Base-by-base conservation (phyloP, 2,797 vertebrate genomes). In the Hipposideros larvatus region DNA sequence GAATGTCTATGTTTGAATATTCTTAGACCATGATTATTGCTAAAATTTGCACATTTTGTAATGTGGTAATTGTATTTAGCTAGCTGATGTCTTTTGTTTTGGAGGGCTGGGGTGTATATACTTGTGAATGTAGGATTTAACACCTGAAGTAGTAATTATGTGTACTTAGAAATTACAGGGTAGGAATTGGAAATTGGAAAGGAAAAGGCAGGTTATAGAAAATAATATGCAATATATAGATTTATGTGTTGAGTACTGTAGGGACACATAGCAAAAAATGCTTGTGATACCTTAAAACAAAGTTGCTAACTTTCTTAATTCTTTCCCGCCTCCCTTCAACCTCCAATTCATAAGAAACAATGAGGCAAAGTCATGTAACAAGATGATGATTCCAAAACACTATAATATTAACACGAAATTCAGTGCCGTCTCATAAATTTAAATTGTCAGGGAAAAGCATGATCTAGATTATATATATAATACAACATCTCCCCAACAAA, bases 141-240 rank as follows among this genome's bases (percentile, higher is more conserved):
- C 96, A 98, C 97, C 97, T 98, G 97, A 98, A 96, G 96, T 97
- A 97, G 96, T 97, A 98, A 98, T 98, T 98, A 98, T 96, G 73
- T 97, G 97, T 97, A 97, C 96, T 96, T 97, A 93, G 89, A 98
- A 98, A 98, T 98, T 98, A 98, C 19, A 97, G 98, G 97, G 97
- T 98, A 97, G 93, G 93, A 86, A 97, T 80, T 96, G 55, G 91
- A 97, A 96, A 97, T 94, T 92, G 93, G 90, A 97, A 97, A 88
- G 85, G 85, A 96, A 97, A 96, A 98, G 96, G 95, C 95, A 97
- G 94, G 86, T 97, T 97, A 97, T 95, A 95, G 95, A 97, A 97
- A 97, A 97, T 96, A 96, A 95, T 96, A 88, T 34, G 89, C 53
- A 95, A 96, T 92, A 87, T 96, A 92, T 95, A 97, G 94, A 96